Evolutionary conservation across 2,797 vertebrate genomes (phyloP), one percentile per base, ranked within the genome.

Genomic region (Erithacus rubecula): DNA sequence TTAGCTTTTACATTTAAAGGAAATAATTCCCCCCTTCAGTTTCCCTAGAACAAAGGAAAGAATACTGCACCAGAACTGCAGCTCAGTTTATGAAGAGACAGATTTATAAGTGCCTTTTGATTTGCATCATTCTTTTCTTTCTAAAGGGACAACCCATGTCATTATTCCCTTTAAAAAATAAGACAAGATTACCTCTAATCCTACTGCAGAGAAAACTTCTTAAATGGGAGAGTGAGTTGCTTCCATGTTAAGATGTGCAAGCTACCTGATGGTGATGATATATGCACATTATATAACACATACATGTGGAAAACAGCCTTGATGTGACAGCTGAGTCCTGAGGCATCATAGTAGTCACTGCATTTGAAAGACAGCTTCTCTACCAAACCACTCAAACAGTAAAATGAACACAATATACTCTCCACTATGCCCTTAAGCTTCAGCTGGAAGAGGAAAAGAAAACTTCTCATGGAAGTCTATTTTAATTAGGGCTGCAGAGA

Each of bases 401-500:
- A 96, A 97, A 97, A 97, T 93, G 96, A 98, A 96, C 96, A 97
- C 96, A 96, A 97, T 95, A 96, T 93, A 95, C 92, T 97, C 95
- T 96, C 91, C 94, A 96, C 93, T 94, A 84, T 97, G 97, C 97
- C 98, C 97, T 96, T 87, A 92, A 98, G 98, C 96, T 96, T 89
- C 64, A 74, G 94, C 90, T 94, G 93, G 93, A 97, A 97, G 92
- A 96, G 43, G 68, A 95, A 97, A 96, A 96, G 90, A 95, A 97
- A 97, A 96, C 95, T 96, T 97, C 87, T 93, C 94, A 96, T 95
- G 97, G 97, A 98, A 96, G 97, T 96, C 93, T 94, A 87, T 97
- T 97, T 97, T 97, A 98, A 97, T 98, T 98, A 98, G 97, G 95
- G 93, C 95, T 95, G 96, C 94, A 95, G 96, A 97, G 94, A 98